Base-by-base conservation (phyloP, 2,113 vertebrate species). In the Chlamydotis undulata region DNA sequence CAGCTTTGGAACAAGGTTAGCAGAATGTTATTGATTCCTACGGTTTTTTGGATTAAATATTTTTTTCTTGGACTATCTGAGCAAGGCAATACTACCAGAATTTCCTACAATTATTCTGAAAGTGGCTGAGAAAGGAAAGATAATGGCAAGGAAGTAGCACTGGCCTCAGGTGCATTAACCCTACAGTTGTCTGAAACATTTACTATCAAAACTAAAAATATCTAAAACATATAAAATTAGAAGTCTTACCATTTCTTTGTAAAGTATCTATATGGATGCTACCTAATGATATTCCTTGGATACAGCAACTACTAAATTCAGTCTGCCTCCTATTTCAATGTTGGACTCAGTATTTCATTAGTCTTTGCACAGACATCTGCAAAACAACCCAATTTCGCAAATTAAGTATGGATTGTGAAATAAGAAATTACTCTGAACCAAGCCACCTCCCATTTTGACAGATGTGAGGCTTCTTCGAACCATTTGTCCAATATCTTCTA, bases 201-300 rank as follows among this genome's bases (percentile, higher is more conserved):
- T 93, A 76, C 9, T 37, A 49, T 75, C 77, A 61, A 94, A 90
- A 86, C 26, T 60, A 87, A 87, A 86, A 93, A 71, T 81, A 90
- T 9, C 10, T 19, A 69, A 94, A 65, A 1, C 0, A 1, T 31
- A n/a, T 26, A n/a, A 78, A 93, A 74, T 79, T 43, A 26, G 26
- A 55, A 78, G 1, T 56, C 49, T 75, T 75, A 35, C 23, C 11
- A 68, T 63, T 70, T 88, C 39, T 39, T 67, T 41, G 6, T 56
- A 43, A 82, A 64, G 7, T 12, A 73, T 43, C 53, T 49, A 53
- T 26, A 68, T 39, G 14, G 69, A 56, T 64, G 63, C 19, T 53
- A 59, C n/a, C 81, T 52, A 45, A 69, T 47, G 14, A 49, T 64
- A 75, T 71, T 63, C 18, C 39, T 78, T 60, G 49, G 56, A n/a